A percentile compares a stretch with the other conserved stretches of the same genome.
phyloP scores from a whole-genome alignment of 1,140 invertebrate genomes.

The Pogonomyrmex californicus region DNA sequence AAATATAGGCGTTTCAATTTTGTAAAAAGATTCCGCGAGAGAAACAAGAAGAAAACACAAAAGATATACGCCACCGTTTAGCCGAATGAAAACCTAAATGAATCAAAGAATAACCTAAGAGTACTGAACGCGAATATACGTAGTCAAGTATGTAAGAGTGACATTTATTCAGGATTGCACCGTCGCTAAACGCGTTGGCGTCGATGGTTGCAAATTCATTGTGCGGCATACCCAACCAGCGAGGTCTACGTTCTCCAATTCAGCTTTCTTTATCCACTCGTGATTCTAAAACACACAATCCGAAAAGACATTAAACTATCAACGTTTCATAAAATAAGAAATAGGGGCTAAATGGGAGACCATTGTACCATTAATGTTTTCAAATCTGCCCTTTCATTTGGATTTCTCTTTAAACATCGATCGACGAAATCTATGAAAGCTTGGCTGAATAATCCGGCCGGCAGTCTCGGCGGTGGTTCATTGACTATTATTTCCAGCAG shows the following conservation, averaged over 20 bases:
- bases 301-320: background rate
- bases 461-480: conserved; percentile 98
- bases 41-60: conserved; percentile 2
- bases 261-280: conserved; percentile 96
- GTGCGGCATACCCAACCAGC: conserved; percentile 97
- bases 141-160: conserved; percentile 87
- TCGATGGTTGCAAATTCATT: conserved; percentile 93
- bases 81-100: conserved; percentile 68
- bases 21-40: background rate
- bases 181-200: conserved; percentile 88
- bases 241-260: conserved; percentile 96
- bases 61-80: conserved; percentile 77
- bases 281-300: conserved; percentile 91
- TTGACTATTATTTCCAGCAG: conserved; percentile 99
- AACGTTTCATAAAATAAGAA: background rate
- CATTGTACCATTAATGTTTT: conserved; percentile 97
- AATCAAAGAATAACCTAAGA: conserved; percentile 83
- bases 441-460: conserved; percentile 95
- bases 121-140: conserved; percentile 86
- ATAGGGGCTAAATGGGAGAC: conserved; percentile 18
- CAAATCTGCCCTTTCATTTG: conserved; percentile 96
- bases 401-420: conserved; percentile 98
- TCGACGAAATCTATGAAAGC: conserved; percentile 99
- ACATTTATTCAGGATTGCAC: conserved; percentile 88
- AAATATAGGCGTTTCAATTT: conserved; percentile 6